Evolutionary conservation across 1,140 invertebrate genomes (phyloP).

Genomic region (Drosophila paulistorum): DNA sequence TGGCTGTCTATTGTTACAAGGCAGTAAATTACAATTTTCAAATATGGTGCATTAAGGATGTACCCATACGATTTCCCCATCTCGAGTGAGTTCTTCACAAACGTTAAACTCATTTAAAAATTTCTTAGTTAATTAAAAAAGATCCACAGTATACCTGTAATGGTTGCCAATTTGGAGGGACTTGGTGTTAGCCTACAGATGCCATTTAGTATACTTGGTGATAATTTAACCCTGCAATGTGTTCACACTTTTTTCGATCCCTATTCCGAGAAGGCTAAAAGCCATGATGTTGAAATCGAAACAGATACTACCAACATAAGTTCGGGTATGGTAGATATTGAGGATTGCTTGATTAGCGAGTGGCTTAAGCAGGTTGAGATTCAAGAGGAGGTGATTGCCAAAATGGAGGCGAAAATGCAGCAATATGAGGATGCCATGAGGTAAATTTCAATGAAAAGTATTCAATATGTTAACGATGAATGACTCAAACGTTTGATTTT

Average conservation of each 20-base stretch:
- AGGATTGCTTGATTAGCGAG: constrained; percentile 57
- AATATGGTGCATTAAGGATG: constrained; percentile 67
- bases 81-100: constrained; percentile 47
- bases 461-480: too few species aligned
- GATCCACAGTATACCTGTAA: constrained; percentile 43
- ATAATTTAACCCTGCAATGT: constrained; percentile 63
- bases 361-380: constrained; percentile 60
- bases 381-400: constrained; percentile 30
- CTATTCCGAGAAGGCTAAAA: constrained; percentile 57
- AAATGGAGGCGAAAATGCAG: constrained; percentile 32
- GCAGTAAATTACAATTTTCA: constrained; percentile 49
- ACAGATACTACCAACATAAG: constrained; percentile 11
- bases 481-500: neutral
- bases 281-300: constrained; percentile 23
- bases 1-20: constrained; percentile 53
- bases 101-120: too few species aligned
- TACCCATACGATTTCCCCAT: constrained; percentile 55
- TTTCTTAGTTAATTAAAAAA: neutral
- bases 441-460: constrained; percentile 23
- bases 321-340: constrained; percentile 60
- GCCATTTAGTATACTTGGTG: constrained; percentile 51
- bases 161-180: constrained; percentile 47
- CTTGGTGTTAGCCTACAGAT: constrained; percentile 50
- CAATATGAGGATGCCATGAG: constrained; percentile 33
- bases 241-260: constrained; percentile 66